Conservation (phyloP, 2,797 vertebrate species). For the Clarias fuscus region DNA sequence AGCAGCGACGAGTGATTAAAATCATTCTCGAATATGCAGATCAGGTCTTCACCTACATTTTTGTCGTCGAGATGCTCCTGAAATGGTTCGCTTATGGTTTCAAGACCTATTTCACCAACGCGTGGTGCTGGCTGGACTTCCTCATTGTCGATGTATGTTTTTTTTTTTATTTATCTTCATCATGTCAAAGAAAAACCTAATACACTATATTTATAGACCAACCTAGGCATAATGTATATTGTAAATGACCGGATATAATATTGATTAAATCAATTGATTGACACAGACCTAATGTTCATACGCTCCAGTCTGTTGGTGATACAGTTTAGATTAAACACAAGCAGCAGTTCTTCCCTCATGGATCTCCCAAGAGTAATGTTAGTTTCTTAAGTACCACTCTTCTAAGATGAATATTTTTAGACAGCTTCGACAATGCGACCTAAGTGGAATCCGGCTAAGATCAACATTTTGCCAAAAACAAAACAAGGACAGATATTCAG, state of each 20-base stretch:
- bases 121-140: slow-evolving; percentile 98
- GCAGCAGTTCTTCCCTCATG: not conserved
- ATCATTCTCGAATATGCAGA: slow-evolving; percentile 88
- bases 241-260: not conserved
- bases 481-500: not conserved
- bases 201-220: not conserved
- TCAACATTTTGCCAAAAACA: no score
- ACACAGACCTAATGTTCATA: not conserved
- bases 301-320: no score
- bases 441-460: no score
- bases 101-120: slow-evolving; percentile 93
- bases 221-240: not conserved
- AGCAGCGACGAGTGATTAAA: slow-evolving; percentile 82
- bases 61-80: slow-evolving; percentile 94
- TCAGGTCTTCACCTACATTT: slow-evolving; percentile 91
- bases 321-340: not conserved
- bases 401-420: not conserved
- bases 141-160: slow-evolving; percentile 90
- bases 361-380: not conserved
- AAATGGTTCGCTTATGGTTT: slow-evolving; percentile 96
- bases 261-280: not conserved
- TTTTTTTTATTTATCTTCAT: not conserved
- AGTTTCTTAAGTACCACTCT: not conserved
- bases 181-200: not conserved
- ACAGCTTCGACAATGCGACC: no score